phyloP scores from a whole-genome alignment of 1,140 invertebrate genomes.

The Leptinotarsa defecta region DNA sequence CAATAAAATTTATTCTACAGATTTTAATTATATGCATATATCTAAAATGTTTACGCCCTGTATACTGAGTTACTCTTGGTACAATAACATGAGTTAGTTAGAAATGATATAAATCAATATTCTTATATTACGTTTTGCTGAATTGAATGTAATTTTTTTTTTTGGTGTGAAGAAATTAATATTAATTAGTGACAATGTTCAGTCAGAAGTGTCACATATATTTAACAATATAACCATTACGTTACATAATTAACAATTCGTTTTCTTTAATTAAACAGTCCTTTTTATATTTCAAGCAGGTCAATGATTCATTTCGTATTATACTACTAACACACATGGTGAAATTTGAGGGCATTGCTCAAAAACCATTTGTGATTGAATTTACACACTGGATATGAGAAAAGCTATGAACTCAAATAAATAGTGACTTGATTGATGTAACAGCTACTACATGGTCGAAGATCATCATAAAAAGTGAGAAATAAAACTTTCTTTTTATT shows the following conservation, averaged over 20 bases:
- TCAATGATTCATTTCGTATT: constrained; percentile 15
- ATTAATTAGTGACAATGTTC: constrained; percentile 26
- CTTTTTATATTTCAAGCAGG: constrained; percentile 22
- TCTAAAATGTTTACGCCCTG: constrained; percentile 25
- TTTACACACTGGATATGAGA: no score
- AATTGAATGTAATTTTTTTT: constrained; percentile 6
- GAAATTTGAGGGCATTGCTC: constrained; percentile 5
- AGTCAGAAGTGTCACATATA: constrained; percentile 30
- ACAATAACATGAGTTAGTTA: constrained; percentile 20
- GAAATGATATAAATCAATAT: constrained; percentile 16
- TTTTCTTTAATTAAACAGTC: constrained; percentile 26
- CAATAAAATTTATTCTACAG: constrained; percentile 29
- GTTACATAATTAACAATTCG: constrained; percentile 29
- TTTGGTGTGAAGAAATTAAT: constrained; percentile 2
- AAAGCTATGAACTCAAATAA: no score
- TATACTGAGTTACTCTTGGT: constrained; percentile 30
- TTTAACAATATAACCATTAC: constrained; percentile 29
- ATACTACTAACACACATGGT: constrained; percentile 6
- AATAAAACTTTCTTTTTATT: no score
- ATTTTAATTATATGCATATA: constrained; percentile 24
- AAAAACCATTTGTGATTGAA: neutral
- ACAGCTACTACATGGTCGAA: no score
- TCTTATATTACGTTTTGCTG: constrained; percentile 9
- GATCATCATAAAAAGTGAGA: no score
- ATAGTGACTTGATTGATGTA: no score